These are phyloP conservation scores for Acromyrmex heyeri DNA, from an alignment of 1,140 invertebrate genomes.

Conservation along the genomic window DNA sequence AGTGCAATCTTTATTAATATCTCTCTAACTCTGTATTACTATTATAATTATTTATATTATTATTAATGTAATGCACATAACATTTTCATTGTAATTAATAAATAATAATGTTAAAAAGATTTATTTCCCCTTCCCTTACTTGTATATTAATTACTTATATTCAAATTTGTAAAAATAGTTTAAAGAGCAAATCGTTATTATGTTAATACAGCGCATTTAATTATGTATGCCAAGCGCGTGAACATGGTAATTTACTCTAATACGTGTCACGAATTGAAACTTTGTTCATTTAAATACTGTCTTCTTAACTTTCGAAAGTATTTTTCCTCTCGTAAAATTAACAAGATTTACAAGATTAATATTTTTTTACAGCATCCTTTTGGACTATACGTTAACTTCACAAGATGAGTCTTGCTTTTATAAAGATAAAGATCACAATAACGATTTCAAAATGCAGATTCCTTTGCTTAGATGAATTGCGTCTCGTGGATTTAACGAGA, in stretches of 20 bases:
- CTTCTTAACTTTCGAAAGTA: neutral
- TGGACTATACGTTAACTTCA: neutral
- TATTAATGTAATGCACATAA: neutral
- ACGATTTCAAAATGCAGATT: neutral
- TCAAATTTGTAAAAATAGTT: neutral
- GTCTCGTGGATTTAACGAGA: constrained; percentile 1
- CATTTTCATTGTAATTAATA: neutral
- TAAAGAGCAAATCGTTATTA: neutral
- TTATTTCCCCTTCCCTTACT: neutral
- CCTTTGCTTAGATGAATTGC: constrained; percentile 1
- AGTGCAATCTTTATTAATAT: constrained; percentile 5
- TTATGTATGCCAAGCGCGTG: neutral
- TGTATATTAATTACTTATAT: neutral
- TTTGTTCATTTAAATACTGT: neutral
- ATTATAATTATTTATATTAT: neutral
- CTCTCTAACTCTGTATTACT: too few species aligned
- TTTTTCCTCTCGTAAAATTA: neutral
- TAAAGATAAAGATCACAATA: neutral
- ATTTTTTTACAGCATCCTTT: neutral
- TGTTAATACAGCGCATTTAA: neutral
- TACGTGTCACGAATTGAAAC: neutral
- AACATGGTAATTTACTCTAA: constrained; percentile 3
- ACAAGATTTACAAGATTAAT: constrained; percentile 17
- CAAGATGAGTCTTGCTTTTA: neutral
- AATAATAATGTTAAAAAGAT: neutral